Evolutionary conservation across 2,888 invertebrate species (phyloP).

Genomic region (Pterostichus niger): DNA sequence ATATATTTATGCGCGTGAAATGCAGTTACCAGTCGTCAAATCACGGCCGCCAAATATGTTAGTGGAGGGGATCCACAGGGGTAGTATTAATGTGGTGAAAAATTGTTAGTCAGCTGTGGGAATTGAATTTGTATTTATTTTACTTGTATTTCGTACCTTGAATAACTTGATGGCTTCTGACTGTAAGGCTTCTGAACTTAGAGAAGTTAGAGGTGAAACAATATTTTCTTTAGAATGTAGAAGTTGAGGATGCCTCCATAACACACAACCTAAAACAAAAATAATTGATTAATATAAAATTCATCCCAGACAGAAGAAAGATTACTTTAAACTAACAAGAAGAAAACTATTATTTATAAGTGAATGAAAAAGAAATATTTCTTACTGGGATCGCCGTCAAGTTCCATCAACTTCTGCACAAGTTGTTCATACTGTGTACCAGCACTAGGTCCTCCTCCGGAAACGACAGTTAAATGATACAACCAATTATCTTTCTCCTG

Average conservation of each 20-base stretch:
- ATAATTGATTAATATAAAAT: conserved; percentile 67
- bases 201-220: conserved; percentile 92
- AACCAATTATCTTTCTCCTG: conserved; percentile 96
- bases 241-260: conserved; percentile 96
- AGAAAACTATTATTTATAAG: not conserved
- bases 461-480: conserved; percentile 93
- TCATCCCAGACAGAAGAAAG: not conserved
- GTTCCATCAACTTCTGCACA: conserved; percentile 97
- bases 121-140: not conserved
- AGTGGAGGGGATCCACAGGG: too few species aligned
- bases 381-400: conserved; percentile 94
- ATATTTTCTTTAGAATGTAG: conserved; percentile 95
- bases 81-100: too few species aligned
- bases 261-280: conserved; percentile 84
- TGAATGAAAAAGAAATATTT: conserved; percentile 67
- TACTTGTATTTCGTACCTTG: conserved; percentile 82
- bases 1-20: too few species aligned
- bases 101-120: too few species aligned
- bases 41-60: too few species aligned
- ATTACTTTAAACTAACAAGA: not conserved
- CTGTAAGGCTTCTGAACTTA: conserved; percentile 93
- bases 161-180: conserved; percentile 95
- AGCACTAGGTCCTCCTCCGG: conserved; percentile 93
- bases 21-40: too few species aligned
- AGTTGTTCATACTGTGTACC: conserved; percentile 98